Conservation (phyloP, 2,888 invertebrate genomes). For the Oscheius myriophilus region DNA sequence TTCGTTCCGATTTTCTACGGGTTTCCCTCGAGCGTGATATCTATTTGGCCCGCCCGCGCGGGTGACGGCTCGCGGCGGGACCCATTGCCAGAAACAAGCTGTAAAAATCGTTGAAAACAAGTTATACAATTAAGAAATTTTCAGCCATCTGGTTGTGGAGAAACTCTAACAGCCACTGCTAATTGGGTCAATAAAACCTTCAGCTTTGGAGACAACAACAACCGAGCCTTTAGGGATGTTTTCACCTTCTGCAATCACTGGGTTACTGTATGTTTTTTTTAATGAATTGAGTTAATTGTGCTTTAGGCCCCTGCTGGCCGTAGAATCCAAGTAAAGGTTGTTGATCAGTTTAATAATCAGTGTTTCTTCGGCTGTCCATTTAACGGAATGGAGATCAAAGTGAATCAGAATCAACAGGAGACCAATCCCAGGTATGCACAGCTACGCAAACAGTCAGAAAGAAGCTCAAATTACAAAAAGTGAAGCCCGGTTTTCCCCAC, state of each 20-base stretch:
- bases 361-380: constrained; percentile 40
- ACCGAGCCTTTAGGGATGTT: constrained; percentile 20
- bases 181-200: constrained; percentile 33
- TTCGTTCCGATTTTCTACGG: no score
- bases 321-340: constrained; percentile 35
- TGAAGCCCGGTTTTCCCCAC: no score
- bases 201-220: constrained; percentile 35
- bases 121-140: no score
- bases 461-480: no score
- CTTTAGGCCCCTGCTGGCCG: constrained; percentile 37
- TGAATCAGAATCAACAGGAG: not conserved
- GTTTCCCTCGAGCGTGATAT: no score
- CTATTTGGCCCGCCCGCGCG: no score
- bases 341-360: constrained; percentile 32
- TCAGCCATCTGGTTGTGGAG: constrained; percentile 41
- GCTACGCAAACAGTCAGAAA: no score
- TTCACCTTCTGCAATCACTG: constrained; percentile 23
- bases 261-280: not conserved
- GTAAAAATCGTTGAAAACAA: no score
- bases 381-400: constrained; percentile 38
- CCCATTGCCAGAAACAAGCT: no score
- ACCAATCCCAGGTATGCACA: constrained; percentile 1
- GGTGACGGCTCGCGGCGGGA: no score
- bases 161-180: constrained; percentile 35
- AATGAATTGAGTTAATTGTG: not conserved